Base-by-base conservation (phyloP, 2,797 vertebrate species). In the Arrhamphus sclerolepis region DNA sequence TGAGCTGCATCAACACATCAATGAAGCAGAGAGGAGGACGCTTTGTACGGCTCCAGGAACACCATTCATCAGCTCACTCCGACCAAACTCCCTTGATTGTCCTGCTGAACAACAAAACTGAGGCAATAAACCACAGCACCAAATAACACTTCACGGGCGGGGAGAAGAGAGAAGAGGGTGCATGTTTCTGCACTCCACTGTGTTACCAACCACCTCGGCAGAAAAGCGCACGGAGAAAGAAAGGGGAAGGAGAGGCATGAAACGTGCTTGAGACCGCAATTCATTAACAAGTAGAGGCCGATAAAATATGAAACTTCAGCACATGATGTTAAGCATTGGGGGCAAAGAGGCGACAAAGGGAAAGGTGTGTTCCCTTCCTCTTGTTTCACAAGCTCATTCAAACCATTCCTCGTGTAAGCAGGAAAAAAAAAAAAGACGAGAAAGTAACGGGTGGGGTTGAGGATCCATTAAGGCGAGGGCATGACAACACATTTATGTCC, bases 51-150 rank as follows among this genome's bases (percentile, higher is more conserved):
- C 67, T 83, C 56, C 44, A 80, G 69, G 75, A 86, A 69, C 77
- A 53, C 83, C 75, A 87, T 87, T 85, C 80, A 89, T 86, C 82
- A 81, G 66, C 73, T 68, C 65, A 60, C 66, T 88, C 77, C 62
- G 64, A 60, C 76, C 66, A 80, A 86, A 84, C 67, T 55, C n/a
- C 24, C 75, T n/a, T 16, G 50, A 89, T 79, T 89, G 83, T 89
- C 63, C 78, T 17, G 52, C 47, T 29, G 48, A 62, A 76, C 75
- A 85, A 83, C 81, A 87, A 81, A 80, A 82, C 70, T 71, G 26
- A 70, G 73, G 84, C 83, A 80, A 88, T 87, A 89, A 90, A 91
- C 75, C 80, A 80, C 75, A 66, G 65, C 21, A 72, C 78, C 70
- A 84, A 89, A 85, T 83, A 79, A 65, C 76, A 82, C 68, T 87